Conservation (phyloP, 2,888 invertebrate genomes). For the Myopa tessellatipennis region DNA sequence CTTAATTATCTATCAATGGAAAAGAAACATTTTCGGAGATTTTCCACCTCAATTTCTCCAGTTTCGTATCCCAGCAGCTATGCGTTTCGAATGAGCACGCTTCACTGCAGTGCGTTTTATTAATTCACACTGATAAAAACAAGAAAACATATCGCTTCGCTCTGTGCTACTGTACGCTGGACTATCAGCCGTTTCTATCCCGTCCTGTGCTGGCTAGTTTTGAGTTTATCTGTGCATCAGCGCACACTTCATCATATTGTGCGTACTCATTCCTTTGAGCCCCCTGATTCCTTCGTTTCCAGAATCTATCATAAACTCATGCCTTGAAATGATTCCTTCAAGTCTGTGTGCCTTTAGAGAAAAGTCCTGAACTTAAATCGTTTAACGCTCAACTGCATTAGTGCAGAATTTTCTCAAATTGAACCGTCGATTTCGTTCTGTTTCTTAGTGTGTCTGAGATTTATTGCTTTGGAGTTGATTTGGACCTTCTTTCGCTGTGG, state of each 20-base stretch:
- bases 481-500: background rate
- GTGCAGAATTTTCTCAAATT: background rate
- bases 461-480: background rate
- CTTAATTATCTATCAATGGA: too few species aligned
- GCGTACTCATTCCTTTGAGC: constrained; percentile 4
- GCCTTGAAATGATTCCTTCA: background rate
- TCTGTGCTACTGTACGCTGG: background rate
- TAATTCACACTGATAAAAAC: background rate
- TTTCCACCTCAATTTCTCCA: too few species aligned
- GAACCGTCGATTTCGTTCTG: background rate
- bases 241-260: background rate
- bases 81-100: too few species aligned
- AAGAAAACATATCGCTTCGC: background rate
- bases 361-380: background rate
- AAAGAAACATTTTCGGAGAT: too few species aligned
- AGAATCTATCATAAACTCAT: background rate
- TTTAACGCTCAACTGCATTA: background rate
- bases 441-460: background rate
- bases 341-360: background rate
- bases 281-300: background rate
- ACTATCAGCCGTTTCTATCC: background rate
- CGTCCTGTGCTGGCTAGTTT: background rate
- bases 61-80: too few species aligned
- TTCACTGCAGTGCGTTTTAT: too few species aligned
- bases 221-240: background rate